Evolutionary conservation across 2,797 vertebrate genomes (phyloP).

Genomic region (Denticeps clupeoides): DNA sequence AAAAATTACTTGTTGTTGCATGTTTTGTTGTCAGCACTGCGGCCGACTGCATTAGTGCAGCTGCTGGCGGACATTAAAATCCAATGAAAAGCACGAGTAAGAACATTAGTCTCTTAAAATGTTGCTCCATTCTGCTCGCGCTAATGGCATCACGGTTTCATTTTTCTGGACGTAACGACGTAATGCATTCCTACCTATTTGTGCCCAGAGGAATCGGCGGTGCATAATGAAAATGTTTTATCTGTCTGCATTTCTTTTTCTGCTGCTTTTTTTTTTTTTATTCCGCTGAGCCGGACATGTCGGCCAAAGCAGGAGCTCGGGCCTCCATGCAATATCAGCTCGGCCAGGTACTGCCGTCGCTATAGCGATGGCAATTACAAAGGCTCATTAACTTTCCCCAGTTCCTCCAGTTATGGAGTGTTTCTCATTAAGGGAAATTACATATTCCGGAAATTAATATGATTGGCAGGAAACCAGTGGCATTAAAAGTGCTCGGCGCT

Average conservation of each 20-base stretch:
- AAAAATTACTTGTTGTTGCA: too few relatives aligned
- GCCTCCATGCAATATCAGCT: constrained; percentile 63
- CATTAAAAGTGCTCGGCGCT: constrained; percentile 66
- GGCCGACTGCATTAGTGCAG: constrained; percentile 41
- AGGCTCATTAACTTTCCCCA: constrained; percentile 82
- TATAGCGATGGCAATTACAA: constrained; percentile 83
- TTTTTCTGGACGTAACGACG: constrained; percentile 67
- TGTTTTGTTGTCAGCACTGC: constrained; percentile 44
- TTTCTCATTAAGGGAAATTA: constrained; percentile 76
- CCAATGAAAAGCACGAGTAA: constrained; percentile 43
- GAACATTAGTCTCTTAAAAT: constrained; percentile 54
- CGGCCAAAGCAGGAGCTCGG: constrained; percentile 40
- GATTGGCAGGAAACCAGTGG: constrained; percentile 63
- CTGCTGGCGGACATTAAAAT: constrained; percentile 43
- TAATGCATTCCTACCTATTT: constrained; percentile 69
- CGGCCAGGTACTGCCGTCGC: constrained; percentile 64
- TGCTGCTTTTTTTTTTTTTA: constrained; percentile 32
- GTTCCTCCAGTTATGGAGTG: constrained; percentile 69
- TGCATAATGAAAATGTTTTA: constrained; percentile 77
- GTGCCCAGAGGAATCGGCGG: constrained; percentile 56
- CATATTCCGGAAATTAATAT: constrained; percentile 79
- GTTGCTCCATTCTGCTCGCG: constrained; percentile 37
- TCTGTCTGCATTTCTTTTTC: constrained; percentile 61
- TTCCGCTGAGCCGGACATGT: constrained; percentile 47
- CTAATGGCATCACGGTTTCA: constrained; percentile 53